phyloP scores from a whole-genome alignment of 2,888 invertebrate species.

The Lasioglossum marginatum region DNA sequence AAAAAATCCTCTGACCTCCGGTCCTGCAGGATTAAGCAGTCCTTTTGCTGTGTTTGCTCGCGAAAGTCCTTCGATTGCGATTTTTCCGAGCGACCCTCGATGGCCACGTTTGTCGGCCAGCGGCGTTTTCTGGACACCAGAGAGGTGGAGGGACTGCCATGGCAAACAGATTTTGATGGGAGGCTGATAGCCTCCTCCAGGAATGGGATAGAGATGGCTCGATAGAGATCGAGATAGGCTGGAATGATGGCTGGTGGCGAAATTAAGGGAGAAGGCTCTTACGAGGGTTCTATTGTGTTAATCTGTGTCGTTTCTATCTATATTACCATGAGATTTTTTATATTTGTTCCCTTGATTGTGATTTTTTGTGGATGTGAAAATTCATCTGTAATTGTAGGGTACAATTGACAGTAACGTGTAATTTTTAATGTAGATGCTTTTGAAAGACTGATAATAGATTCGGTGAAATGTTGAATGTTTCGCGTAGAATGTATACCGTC shows the following conservation, averaged over 20 bases:
- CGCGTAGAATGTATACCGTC: not conserved
- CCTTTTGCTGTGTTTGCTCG: not conserved
- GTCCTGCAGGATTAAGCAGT: slow-evolving; percentile 13
- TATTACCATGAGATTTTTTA: not conserved
- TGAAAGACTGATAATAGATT: not conserved
- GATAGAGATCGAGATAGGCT: not conserved
- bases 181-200: not conserved
- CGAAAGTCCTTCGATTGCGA: not conserved
- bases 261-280: not conserved
- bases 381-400: not conserved
- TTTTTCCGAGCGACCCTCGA: not conserved
- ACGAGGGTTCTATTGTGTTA: not conserved
- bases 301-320: not conserved
- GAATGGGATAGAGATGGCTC: not conserved
- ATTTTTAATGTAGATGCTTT: not conserved
- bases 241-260: not conserved
- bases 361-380: not conserved
- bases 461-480: not conserved
- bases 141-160: not conserved
- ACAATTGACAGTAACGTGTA: not conserved
- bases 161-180: not conserved
- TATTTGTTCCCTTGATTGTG: not conserved
- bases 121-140: not conserved
- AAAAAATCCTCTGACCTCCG: not conserved
- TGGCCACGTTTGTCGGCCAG: not conserved